Evolutionary conservation across 64 coral and sea anemone genomes (phyloP).

Genomic region (Stichodactyla helianthus): DNA sequence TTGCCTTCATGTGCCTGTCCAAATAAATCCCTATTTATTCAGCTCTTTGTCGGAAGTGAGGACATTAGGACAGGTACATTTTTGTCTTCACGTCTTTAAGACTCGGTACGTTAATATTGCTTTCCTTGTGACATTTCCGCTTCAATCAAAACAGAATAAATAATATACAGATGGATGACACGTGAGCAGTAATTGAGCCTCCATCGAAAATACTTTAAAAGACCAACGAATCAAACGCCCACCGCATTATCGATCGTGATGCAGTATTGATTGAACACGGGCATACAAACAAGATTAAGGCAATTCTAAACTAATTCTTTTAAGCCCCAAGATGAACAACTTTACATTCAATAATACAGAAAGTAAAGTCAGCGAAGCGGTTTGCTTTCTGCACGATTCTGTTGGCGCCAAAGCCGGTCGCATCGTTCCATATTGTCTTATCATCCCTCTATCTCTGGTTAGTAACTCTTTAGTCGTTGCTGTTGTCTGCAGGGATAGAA

Average conservation of each 20-base stretch:
- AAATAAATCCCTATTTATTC: not conserved
- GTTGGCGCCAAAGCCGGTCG: not conserved
- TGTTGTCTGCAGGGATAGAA: slow-evolving; percentile 22
- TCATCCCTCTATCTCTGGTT: slow-evolving; percentile 36
- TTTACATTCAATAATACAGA: not conserved
- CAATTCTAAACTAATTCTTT: not conserved
- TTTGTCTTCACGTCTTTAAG: not conserved
- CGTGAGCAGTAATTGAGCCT: not conserved
- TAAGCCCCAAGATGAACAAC: not conserved
- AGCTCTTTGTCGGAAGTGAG: not conserved
- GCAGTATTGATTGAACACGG: not conserved
- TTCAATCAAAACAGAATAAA: not conserved
- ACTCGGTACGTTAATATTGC: not conserved
- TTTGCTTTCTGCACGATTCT: slow-evolving; percentile 25
- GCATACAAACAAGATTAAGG: not conserved
- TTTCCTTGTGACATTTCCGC: not conserved
- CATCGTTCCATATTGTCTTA: slow-evolving; percentile 33
- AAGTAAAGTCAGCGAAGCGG: slow-evolving; percentile 12
- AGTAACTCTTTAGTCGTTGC: slow-evolving; percentile 54
- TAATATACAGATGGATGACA: not conserved
- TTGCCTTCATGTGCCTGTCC: not conserved
- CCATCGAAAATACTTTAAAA: not conserved
- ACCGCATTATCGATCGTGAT: not conserved
- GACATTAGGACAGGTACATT: not conserved
- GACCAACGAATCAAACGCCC: not conserved